Percentiles rank a stretch among this genome's conserved stretches.
Evolutionary conservation across 92 coral and sea anemone species (phyloP).

Genomic region (Galaxea fascicularis): DNA sequence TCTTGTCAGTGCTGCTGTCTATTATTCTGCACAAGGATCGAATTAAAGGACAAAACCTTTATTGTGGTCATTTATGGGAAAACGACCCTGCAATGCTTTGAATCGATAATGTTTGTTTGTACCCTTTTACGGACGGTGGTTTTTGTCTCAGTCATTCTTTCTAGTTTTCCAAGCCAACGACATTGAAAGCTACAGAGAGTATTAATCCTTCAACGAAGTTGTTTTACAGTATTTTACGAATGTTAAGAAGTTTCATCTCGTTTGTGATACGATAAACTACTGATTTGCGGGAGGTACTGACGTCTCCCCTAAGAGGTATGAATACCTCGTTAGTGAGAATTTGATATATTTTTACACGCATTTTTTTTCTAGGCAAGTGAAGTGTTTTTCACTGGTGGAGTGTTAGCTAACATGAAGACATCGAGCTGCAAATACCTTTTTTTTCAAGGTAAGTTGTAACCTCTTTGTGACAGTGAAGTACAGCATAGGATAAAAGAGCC

Average conservation of each 20-base stretch:
- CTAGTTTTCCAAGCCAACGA: background rate
- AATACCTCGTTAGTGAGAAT: background rate
- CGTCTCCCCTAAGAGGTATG: background rate
- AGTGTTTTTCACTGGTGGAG: background rate
- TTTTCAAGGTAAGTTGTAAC: background rate
- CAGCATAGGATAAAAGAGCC: background rate
- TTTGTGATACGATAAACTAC: too few species aligned
- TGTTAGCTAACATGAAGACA: background rate
- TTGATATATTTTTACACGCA: background rate
- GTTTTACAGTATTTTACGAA: too few species aligned
- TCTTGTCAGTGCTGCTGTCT: background rate
- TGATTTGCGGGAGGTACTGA: background rate
- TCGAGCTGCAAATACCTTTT: background rate
- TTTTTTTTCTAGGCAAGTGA: conserved; percentile 14
- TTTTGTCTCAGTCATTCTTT: too few species aligned
- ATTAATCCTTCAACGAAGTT: too few species aligned
- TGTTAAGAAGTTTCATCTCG: too few species aligned
- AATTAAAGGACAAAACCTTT: too few species aligned
- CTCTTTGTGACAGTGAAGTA: background rate
- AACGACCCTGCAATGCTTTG: too few species aligned
- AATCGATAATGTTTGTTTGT: too few species aligned
- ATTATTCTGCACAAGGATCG: background rate
- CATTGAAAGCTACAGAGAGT: background rate
- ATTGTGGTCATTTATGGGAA: too few species aligned
- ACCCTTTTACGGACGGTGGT: too few species aligned